Conservation (phyloP, 2,113 vertebrate species). For the Neomonachus schauinslandi region DNA sequence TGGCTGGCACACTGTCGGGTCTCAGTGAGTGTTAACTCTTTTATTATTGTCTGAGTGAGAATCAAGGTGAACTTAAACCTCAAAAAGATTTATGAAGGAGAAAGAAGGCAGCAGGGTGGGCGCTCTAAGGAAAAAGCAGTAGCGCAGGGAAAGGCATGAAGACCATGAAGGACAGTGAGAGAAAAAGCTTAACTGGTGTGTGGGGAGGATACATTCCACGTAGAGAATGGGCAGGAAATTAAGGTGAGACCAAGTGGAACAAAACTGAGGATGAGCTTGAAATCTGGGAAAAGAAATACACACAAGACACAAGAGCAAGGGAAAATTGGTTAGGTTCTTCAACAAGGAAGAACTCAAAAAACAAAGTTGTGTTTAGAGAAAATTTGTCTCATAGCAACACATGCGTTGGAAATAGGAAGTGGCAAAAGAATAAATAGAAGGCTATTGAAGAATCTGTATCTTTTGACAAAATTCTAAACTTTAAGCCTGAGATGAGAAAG, state of each 20-base stretch:
- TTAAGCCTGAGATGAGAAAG: background rate
- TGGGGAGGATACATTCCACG: background rate
- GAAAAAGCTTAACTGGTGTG: background rate
- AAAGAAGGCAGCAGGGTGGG: background rate
- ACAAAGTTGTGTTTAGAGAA: slow-evolving; percentile 21
- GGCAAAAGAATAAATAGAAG: slow-evolving; percentile 39
- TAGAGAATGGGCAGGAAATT: background rate
- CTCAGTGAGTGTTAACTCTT: background rate
- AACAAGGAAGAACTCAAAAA: slow-evolving; percentile 20
- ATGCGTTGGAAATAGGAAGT: slow-evolving; percentile 44
- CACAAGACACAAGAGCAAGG: background rate
- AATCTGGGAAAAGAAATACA: background rate
- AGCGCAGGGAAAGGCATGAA: background rate
- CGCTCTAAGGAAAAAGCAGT: background rate
- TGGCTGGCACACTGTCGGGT: background rate
- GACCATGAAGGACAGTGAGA: background rate
- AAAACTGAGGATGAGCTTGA: background rate
- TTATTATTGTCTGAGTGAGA: background rate
- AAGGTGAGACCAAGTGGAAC: background rate
- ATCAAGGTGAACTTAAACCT: background rate
- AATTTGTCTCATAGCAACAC: slow-evolving; percentile 25
- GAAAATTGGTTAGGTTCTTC: background rate
- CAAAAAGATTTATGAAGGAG: background rate
- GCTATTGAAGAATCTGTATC: background rate
- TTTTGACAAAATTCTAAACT: background rate